Conservation (phyloP, 2,113 vertebrate genomes). For the Anarrhichthys ocellatus region DNA sequence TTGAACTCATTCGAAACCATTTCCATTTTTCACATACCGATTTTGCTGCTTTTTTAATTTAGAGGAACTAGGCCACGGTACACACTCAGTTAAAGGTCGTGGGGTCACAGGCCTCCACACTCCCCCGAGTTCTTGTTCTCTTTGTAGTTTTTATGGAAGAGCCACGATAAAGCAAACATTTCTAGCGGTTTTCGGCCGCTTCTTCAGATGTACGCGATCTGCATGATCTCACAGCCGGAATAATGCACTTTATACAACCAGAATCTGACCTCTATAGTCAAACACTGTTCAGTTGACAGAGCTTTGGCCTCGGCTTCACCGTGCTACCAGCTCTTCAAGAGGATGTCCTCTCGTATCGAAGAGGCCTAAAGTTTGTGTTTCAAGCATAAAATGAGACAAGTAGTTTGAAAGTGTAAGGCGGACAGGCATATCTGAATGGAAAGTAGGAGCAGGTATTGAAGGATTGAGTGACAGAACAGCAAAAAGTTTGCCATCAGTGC, state of each 20-base stretch:
- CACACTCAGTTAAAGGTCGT: conserved; percentile 25
- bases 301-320: conserved; percentile 51
- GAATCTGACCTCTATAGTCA: conserved; percentile 15
- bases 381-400: neutral
- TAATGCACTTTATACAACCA: neutral
- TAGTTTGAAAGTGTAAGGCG: neutral
- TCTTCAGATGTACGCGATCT: neutral
- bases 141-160: conserved; percentile 14
- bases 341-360: neutral
- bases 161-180: conserved; percentile 2
- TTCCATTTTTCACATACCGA: neutral
- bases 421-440: neutral
- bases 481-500: conserved; percentile 10
- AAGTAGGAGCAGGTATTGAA: neutral
- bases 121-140: conserved; percentile 42
- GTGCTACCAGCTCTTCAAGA: conserved; percentile 18
- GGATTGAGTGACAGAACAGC: conserved; percentile 8
- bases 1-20: neutral
- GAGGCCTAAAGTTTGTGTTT: conserved; percentile 20
- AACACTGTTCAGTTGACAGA: conserved; percentile 17
- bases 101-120: conserved; percentile 42
- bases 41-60: neutral
- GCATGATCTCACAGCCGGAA: neutral
- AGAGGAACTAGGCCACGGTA: conserved; percentile 29
- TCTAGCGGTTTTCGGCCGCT: neutral